A percentile compares a stretch with the other conserved stretches of the same genome.
Conservation (phyloP, 2,113 vertebrate genomes). For the Ophiodon elongatus region DNA sequence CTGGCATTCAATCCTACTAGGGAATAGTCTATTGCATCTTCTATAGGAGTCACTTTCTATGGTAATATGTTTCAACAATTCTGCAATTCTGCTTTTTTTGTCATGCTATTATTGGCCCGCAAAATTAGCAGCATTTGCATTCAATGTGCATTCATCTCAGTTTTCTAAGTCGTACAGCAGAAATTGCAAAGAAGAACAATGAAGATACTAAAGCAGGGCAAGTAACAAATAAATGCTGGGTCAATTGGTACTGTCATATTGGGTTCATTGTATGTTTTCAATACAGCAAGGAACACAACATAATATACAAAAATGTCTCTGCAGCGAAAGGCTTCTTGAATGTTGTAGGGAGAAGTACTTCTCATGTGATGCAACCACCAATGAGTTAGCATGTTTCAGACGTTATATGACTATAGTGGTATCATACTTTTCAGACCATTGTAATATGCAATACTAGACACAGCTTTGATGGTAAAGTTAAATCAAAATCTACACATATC, state of each 20-base stretch:
- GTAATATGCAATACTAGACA: neutral
- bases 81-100: neutral
- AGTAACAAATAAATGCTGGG: neutral
- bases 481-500: neutral
- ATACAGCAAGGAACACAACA: neutral
- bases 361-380: neutral
- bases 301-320: neutral
- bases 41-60: slow-evolving; percentile 40
- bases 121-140: neutral
- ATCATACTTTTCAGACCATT: neutral
- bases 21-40: slow-evolving; percentile 22
- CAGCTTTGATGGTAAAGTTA: neutral
- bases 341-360: neutral
- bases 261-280: neutral
- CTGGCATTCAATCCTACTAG: slow-evolving; percentile 23
- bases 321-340: neutral
- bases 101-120: neutral
- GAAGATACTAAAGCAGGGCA: neutral
- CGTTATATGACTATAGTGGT: neutral
- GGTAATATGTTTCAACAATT: slow-evolving; percentile 32
- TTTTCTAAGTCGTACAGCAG: neutral
- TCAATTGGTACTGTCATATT: neutral
- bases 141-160: neutral
- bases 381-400: neutral
- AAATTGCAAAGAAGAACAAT: neutral